These are phyloP conservation scores for Drosophila maculinotata DNA, from an alignment of 2,888 invertebrate genomes.

Conservation along the genomic window DNA sequence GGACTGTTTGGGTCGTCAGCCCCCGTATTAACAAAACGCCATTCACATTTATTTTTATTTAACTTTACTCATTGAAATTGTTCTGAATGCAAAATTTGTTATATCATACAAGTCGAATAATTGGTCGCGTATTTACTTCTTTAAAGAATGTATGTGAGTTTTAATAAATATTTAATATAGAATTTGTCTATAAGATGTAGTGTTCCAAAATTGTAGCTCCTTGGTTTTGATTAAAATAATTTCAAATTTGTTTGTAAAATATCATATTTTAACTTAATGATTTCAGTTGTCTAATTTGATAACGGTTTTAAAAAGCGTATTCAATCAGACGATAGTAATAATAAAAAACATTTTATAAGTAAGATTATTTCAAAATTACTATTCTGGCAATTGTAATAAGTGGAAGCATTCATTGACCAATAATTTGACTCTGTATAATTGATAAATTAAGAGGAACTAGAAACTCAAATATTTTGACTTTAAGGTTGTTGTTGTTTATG, in stretches of 20 bases:
- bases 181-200: not conserved
- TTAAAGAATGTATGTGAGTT: not conserved
- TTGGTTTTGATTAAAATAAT: not conserved
- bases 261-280: not conserved
- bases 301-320: no score
- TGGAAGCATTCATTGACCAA: not conserved
- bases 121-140: constrained; percentile 18
- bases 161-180: constrained; percentile 1
- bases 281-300: no score
- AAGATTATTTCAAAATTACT: constrained; percentile 1
- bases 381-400: not conserved
- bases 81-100: constrained; percentile 82
- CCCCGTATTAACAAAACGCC: constrained; percentile 55
- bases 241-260: not conserved
- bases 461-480: constrained; percentile 20
- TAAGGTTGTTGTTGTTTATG: constrained; percentile 51
- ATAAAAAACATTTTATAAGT: not conserved
- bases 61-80: constrained; percentile 78
- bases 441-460: constrained; percentile 34
- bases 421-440: constrained; percentile 30
- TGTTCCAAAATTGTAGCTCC: not conserved
- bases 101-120: constrained; percentile 37
- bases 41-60: constrained; percentile 58
- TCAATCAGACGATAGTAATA: not conserved
- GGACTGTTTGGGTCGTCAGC: constrained; percentile 33